Conservation (phyloP, 30 jellyfish, hydroid and myxozoan genomes). For the Chrysaora quinquecirrha region DNA sequence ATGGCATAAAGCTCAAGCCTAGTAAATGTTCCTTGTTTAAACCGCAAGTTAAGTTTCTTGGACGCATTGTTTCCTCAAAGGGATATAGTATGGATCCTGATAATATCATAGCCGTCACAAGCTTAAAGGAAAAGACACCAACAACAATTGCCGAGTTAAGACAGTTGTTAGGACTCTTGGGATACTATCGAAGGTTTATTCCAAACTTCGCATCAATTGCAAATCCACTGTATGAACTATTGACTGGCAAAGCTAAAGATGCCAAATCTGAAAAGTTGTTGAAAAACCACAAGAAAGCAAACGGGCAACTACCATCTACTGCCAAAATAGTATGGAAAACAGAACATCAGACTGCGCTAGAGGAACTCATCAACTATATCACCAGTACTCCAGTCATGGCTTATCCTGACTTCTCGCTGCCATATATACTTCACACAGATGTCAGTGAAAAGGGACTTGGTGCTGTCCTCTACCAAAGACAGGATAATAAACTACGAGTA, state of each 20-base stretch:
- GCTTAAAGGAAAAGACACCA: constrained; percentile 50
- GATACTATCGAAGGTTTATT: constrained; percentile 57
- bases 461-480: constrained; percentile 44
- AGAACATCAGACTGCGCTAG: constrained; percentile 54
- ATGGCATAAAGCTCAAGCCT: no score
- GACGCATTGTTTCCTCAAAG: constrained; percentile 28
- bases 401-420: constrained; percentile 47
- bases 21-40: constrained; percentile 46
- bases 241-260: constrained; percentile 20
- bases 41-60: constrained; percentile 52
- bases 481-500: constrained; percentile 35
- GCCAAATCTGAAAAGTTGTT: constrained; percentile 1
- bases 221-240: constrained; percentile 47
- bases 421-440: constrained; percentile 26
- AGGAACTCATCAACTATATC: constrained; percentile 30
- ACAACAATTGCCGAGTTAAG: constrained; percentile 48
- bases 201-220: constrained; percentile 53
- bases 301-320: constrained; percentile 46
- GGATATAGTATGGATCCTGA: constrained; percentile 51
- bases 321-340: constrained; percentile 31
- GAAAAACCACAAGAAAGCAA: constrained; percentile 16
- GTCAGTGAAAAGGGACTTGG: constrained; percentile 54
- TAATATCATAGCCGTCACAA: constrained; percentile 44
- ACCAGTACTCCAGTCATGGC: constrained; percentile 66
- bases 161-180: constrained; percentile 53